Percentiles rank a stretch among this genome's conserved stretches.
These are phyloP conservation scores for Eudasyphora cyanicolor DNA, from an alignment of 2,888 invertebrate species.

Conservation along the genomic window DNA sequence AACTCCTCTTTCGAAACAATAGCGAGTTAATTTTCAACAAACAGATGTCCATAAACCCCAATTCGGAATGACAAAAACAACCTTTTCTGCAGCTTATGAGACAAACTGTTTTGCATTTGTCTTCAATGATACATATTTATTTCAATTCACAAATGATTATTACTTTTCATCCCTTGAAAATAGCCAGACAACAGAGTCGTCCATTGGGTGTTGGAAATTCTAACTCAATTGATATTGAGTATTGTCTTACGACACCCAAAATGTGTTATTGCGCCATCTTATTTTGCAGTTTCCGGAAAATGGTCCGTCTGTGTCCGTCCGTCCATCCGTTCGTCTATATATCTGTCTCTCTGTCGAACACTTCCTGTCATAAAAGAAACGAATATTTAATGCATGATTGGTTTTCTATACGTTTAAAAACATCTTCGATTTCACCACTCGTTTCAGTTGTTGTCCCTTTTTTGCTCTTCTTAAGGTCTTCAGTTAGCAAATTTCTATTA, in stretches of 20 bases:
- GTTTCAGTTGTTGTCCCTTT: not conserved
- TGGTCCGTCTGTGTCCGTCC: too few relatives aligned
- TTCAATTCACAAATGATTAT: too few relatives aligned
- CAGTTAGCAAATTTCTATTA: not conserved
- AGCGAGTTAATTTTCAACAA: too few relatives aligned
- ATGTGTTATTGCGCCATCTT: not conserved
- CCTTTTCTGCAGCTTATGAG: too few relatives aligned
- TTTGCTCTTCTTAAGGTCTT: not conserved
- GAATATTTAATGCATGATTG: not conserved
- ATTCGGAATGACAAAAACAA: too few relatives aligned
- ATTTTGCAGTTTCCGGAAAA: not conserved
- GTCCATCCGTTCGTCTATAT: not conserved
- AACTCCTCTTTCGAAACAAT: too few relatives aligned
- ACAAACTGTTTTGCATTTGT: too few relatives aligned
- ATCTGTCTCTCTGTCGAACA: not conserved
- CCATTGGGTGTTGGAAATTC: not conserved
- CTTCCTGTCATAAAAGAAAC: not conserved
- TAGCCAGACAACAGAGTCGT: too few relatives aligned
- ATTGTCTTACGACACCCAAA: not conserved
- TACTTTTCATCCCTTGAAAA: too few relatives aligned
- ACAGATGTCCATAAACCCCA: too few relatives aligned
- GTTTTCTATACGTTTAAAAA: not conserved
- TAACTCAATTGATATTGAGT: not conserved
- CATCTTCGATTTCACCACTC: conserved; percentile 6
- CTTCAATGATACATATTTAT: too few relatives aligned